phyloP scores from a whole-genome alignment of 2,797 vertebrate genomes.

The Synaphobranchus kaupii region DNA sequence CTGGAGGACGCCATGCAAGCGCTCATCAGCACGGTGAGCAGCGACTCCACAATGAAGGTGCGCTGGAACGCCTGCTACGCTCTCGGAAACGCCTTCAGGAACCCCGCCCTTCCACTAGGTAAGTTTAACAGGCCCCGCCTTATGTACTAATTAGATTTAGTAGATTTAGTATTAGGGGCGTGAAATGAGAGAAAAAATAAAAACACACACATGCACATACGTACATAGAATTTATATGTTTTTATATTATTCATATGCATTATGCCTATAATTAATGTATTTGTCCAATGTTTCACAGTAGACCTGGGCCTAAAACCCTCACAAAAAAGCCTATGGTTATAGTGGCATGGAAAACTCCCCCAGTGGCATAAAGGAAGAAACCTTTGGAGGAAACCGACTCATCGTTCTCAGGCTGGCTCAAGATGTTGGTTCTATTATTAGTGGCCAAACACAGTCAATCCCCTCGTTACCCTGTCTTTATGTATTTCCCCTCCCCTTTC shows the following conservation, averaged over 20 bases:
- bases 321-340: too few species aligned
- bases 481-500: not conserved
- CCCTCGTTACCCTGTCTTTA: not conserved
- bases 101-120: slow-evolving; percentile 87
- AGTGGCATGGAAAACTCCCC: not conserved
- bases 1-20: slow-evolving; percentile 84
- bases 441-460: not conserved
- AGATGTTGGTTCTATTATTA: not conserved
- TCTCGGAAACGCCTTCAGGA: slow-evolving; percentile 92
- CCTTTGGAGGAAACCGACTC: too few species aligned
- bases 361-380: not conserved
- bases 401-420: not conserved
- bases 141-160: too few species aligned
- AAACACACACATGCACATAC: too few species aligned
- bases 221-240: too few species aligned
- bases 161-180: too few species aligned
- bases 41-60: slow-evolving; percentile 96
- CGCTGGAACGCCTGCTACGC: slow-evolving; percentile 98
- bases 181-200: too few species aligned
- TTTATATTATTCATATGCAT: too few species aligned
- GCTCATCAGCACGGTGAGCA: slow-evolving; percentile 84
- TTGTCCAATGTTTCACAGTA: too few species aligned
- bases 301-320: too few species aligned
- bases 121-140: slow-evolving; percentile 45
- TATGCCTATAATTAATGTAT: too few species aligned